A percentile compares a stretch with the other conserved stretches of the same genome.
Conservation (phyloP, 2,888 invertebrate genomes). For the Minunthozetes semirufus region DNA sequence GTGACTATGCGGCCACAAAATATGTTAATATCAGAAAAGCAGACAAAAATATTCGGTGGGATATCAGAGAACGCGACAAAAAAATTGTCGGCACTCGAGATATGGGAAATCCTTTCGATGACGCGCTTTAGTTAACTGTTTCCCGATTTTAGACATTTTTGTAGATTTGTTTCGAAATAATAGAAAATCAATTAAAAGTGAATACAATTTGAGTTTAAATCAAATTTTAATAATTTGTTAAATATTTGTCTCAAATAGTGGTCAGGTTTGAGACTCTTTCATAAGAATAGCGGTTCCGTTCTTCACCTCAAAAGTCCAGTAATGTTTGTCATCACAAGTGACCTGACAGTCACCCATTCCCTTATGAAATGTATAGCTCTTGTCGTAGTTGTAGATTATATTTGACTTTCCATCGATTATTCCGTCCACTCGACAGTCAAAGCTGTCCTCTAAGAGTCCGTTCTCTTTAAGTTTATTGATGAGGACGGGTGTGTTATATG, state of each 20-base stretch:
- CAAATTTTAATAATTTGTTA: neutral
- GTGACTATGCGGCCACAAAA: neutral
- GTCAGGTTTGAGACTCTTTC: conserved; percentile 14
- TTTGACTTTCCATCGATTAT: conserved; percentile 15
- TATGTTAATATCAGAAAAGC: neutral
- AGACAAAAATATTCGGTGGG: neutral
- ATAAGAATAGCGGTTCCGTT: conserved; percentile 22
- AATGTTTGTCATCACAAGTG: conserved; percentile 15
- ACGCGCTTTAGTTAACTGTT: neutral
- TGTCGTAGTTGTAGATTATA: conserved; percentile 28
- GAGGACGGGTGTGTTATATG: conserved; percentile 23
- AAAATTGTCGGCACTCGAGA: neutral
- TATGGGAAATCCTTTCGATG: neutral
- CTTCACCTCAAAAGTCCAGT: conserved; percentile 14
- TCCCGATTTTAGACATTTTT: no score
- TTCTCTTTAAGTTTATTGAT: conserved; percentile 26
- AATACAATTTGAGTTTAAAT: neutral
- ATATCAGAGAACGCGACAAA: neutral
- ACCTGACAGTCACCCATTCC: conserved; percentile 14
- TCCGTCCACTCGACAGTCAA: conserved; percentile 16
- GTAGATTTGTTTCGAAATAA: neutral
- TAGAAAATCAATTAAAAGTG: neutral
- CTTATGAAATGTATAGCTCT: conserved; percentile 15
- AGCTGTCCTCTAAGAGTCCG: neutral
- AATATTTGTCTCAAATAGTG: neutral